Evolutionary conservation across 2,888 invertebrate genomes (phyloP).

Genomic region (Thumatha senex): DNA sequence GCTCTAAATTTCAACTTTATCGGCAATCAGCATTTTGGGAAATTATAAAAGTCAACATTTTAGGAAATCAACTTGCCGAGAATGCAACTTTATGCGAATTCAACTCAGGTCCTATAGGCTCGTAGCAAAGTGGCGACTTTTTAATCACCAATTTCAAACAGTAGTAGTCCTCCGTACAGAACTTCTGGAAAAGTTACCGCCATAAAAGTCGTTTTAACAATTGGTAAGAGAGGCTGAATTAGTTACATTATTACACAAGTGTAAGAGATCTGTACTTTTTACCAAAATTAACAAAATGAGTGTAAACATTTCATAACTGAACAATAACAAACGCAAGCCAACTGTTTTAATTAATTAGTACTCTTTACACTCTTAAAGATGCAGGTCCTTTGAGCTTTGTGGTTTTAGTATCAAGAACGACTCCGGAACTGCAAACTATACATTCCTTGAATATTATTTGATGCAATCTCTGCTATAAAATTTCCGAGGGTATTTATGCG

Average conservation of each 20-base stretch:
- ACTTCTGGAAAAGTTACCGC: no score
- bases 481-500: neutral
- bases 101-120: no score
- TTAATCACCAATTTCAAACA: no score
- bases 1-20: no score
- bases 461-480: no score
- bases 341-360: conserved; percentile 22
- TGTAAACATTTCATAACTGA: conserved; percentile 11
- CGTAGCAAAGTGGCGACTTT: no score
- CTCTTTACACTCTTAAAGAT: conserved; percentile 9
- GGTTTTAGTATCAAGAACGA: neutral
- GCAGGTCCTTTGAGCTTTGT: conserved; percentile 6
- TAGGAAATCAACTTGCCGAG: no score
- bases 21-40: no score
- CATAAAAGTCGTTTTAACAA: neutral
- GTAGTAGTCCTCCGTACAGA: no score
- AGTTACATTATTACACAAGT: neutral
- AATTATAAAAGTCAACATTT: no score
- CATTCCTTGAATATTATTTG: no score
- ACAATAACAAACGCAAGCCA: conserved; percentile 10
- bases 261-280: conserved; percentile 3
- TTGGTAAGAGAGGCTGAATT: neutral
- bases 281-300: neutral
- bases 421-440: neutral
- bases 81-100: no score